Base-by-base conservation (phyloP, 2,888 invertebrate genomes). In the Ochropacha duplaris region DNA sequence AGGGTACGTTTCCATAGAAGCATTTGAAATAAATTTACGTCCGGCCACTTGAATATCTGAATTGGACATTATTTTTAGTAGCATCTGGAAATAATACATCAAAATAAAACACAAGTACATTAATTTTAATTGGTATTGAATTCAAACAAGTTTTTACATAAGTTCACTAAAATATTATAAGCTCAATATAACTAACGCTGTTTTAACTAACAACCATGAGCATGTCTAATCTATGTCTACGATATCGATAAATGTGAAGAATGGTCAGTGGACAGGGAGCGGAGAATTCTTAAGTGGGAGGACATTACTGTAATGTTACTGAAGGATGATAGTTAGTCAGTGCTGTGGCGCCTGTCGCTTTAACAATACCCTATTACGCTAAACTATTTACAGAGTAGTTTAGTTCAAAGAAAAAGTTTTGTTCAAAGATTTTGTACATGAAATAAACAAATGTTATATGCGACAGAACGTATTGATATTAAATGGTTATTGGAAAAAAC, bases 1-100 rank as follows among this genome's bases (percentile, higher is more conserved):
- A 84, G 87, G 85, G 86, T 78, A 83, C 86, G 84, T 75, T 75
- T 76, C 72, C 76, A 83, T 83, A 81, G 75, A 81, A 80, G 83
- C 81, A 83, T 88, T 87, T 79, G 70, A 71, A 72, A 71, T 83
- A 87, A 85, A 90, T 86, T 84, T 83, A 87, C 84, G 83, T 80
- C 66, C 72, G 58, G 66, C 68, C 64, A 70, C 71, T 73, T 72
- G 72, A 75, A 74, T 78, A 72, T 77, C 68, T 64, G 66, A 76
- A 62, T 67, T 72, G 70, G 69, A 36, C 36, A 36, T n/a, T n/a
- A 66, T 66, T 69, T 60, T 60, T 57, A 60, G 60, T 61, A 59
- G 61, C 31, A 62, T 64, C 62, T 59, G 59, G 62, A 55, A 64
- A 66, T 68, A 66, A 64, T 64, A 50, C 62, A 61, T 57, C 62